Conservation (phyloP, 2,113 vertebrate genomes). For the Pelecanoides urinatrix region DNA sequence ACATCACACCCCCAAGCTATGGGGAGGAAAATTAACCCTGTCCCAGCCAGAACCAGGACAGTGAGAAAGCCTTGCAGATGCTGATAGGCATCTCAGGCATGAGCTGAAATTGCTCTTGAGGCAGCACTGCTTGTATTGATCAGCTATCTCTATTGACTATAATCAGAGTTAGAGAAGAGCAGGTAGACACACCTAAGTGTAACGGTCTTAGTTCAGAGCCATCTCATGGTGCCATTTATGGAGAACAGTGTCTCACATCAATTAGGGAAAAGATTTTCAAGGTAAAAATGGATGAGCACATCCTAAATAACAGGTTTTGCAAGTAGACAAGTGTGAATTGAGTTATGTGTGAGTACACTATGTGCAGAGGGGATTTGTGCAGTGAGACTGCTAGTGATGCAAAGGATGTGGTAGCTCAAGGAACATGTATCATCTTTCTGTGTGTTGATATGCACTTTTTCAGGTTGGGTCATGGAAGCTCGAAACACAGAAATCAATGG, state of each 20-base stretch:
- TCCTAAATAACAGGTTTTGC: neutral
- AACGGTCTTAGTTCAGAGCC: neutral
- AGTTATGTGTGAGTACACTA: neutral
- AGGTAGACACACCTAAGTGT: neutral
- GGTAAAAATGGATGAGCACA: neutral
- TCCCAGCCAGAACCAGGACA: too few relatives aligned
- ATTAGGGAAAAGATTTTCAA: neutral
- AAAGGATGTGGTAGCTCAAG: neutral
- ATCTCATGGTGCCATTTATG: rapidly evolving
- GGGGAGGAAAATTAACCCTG: too few relatives aligned
- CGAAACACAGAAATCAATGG: neutral
- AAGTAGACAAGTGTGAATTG: neutral
- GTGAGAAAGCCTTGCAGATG: neutral
- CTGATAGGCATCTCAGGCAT: neutral
- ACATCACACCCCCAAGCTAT: too few relatives aligned
- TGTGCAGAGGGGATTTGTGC: neutral
- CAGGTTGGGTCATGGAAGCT: neutral
- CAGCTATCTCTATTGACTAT: neutral
- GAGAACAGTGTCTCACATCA: neutral
- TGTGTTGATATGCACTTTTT: neutral
- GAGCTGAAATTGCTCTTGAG: neutral
- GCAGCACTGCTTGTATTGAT: neutral
- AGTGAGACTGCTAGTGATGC: neutral
- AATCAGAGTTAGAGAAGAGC: neutral
- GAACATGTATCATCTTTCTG: neutral